A percentile compares a stretch with the other conserved stretches of the same genome.
Evolutionary conservation across 2,888 invertebrate species (phyloP).

Genomic region (Diarsia rubi): DNA sequence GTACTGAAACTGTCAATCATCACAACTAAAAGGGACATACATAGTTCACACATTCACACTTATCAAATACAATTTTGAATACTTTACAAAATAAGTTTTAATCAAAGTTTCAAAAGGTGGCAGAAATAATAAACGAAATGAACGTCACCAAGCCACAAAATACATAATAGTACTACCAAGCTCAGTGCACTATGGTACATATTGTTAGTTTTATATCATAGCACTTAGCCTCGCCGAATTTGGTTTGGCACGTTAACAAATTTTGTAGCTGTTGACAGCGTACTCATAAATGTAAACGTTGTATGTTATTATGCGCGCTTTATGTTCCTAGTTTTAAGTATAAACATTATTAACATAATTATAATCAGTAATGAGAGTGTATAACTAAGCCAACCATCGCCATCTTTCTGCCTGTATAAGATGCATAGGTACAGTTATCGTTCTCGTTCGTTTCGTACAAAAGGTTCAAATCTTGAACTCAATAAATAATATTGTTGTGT

Average conservation of each 20-base stretch:
- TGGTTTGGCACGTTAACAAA: conserved; percentile 50
- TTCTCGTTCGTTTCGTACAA: not conserved
- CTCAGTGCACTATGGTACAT: not conserved
- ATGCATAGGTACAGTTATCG: not conserved
- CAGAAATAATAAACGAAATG: not conserved
- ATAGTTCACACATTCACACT: too few relatives aligned
- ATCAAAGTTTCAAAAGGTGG: not conserved
- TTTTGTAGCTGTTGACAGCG: conserved; percentile 34
- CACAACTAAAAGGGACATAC: too few relatives aligned
- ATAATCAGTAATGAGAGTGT: not conserved
- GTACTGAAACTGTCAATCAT: too few relatives aligned
- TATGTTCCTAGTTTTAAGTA: not conserved
- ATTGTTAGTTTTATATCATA: conserved; percentile 26
- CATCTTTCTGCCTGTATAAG: too few relatives aligned
- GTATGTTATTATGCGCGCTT: conserved; percentile 7
- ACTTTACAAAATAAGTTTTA: too few relatives aligned
- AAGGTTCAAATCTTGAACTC: not conserved
- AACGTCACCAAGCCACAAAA: not conserved
- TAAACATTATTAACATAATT: not conserved
- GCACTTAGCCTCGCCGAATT: conserved; percentile 24
- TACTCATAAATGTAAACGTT: conserved; percentile 30
- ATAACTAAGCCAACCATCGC: not conserved
- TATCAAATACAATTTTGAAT: too few relatives aligned
- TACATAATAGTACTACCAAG: too few relatives aligned
- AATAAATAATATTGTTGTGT: not conserved